phyloP scores from a whole-genome alignment of 2,113 vertebrate genomes.

The Ciconia stormi region DNA sequence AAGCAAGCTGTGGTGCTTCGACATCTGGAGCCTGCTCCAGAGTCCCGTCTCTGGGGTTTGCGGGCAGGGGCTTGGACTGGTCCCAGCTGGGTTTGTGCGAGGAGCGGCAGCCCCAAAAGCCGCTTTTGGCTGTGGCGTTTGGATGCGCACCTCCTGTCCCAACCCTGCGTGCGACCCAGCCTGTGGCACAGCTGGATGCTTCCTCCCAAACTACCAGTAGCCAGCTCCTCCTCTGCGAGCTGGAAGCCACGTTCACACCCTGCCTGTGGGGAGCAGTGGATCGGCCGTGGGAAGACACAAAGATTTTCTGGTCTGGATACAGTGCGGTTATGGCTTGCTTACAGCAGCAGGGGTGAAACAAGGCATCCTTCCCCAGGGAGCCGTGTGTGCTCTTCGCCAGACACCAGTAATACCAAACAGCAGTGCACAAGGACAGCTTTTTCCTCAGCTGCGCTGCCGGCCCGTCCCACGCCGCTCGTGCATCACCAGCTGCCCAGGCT shows the following conservation, averaged over 20 bases:
- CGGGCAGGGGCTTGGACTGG: not conserved
- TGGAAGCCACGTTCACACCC: not conserved
- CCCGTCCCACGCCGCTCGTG: rapidly evolving
- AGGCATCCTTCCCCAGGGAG: rapidly evolving
- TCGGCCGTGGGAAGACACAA: rapidly evolving
- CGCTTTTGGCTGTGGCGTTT: too few species aligned
- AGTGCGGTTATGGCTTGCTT: rapidly evolving
- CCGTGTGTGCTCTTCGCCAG: not conserved
- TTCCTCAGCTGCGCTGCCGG: not conserved
- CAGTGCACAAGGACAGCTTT: not conserved
- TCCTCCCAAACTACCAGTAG: not conserved
- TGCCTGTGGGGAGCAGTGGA: rapidly evolving
- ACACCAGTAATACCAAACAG: not conserved
- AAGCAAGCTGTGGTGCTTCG: rapidly evolving
- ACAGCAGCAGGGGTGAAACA: not conserved
- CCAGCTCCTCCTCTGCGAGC: rapidly evolving
- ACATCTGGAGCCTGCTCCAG: not conserved
- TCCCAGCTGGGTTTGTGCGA: rapidly evolving
- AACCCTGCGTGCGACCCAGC: rapidly evolving
- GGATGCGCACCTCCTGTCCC: rapidly evolving
- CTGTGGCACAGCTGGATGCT: rapidly evolving
- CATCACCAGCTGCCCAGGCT: not conserved
- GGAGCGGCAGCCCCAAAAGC: not conserved
- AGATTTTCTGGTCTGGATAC: not conserved
- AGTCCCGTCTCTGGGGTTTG: not conserved